Conservation (phyloP, 1,140 invertebrate species). For the Magallana gigas region DNA sequence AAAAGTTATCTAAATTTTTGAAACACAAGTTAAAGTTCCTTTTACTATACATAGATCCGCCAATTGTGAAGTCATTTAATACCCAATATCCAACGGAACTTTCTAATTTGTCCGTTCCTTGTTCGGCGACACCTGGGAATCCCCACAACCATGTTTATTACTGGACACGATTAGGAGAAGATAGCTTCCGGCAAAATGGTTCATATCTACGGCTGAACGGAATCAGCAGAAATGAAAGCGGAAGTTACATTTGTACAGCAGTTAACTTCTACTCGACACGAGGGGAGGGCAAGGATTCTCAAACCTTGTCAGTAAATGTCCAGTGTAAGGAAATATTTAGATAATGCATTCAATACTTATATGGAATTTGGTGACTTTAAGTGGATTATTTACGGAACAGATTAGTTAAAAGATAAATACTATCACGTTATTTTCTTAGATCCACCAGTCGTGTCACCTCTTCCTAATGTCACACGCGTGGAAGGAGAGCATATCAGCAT, state of each 20-base stretch:
- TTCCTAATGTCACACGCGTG: too few relatives aligned
- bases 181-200: not conserved
- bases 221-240: not conserved
- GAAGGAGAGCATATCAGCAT: too few relatives aligned
- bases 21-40: too few relatives aligned
- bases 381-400: too few relatives aligned
- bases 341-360: too few relatives aligned
- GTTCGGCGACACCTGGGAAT: not conserved
- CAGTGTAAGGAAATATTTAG: not conserved
- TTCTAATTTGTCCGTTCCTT: not conserved
- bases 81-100: not conserved
- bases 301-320: not conserved
- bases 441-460: too few relatives aligned
- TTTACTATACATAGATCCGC: not conserved
- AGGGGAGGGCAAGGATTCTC: not conserved
- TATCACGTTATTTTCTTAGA: too few relatives aligned
- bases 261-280: not conserved
- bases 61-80: not conserved
- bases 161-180: not conserved
- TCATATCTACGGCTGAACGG: not conserved
- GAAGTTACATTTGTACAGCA: not conserved
- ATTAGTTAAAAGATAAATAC: too few relatives aligned
- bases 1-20: too few relatives aligned
- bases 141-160: not conserved
- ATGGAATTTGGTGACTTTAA: too few relatives aligned